Conservation (phyloP, 2,797 vertebrate species). For the Salmo trutta region DNA sequence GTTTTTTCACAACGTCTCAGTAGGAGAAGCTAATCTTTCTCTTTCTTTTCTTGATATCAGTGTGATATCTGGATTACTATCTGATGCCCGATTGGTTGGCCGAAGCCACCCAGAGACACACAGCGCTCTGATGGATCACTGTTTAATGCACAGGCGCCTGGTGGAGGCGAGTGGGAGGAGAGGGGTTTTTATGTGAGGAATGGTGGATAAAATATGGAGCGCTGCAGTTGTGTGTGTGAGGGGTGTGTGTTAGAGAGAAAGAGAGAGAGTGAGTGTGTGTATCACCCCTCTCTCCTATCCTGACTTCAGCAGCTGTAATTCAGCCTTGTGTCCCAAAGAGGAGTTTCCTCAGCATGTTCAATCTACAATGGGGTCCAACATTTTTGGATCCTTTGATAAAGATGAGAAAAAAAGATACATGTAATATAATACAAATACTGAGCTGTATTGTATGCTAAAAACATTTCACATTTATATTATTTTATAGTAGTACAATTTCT, state of each 20-base stretch:
- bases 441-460: too few relatives aligned
- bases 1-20: not conserved
- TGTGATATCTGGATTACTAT: not conserved
- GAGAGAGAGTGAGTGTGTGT: not conserved
- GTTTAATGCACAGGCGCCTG: slow-evolving; percentile 2
- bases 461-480: too few relatives aligned
- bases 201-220: not conserved
- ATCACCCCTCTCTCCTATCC: not conserved
- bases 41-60: not conserved
- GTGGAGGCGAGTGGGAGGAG: not conserved
- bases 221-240: not conserved
- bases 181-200: not conserved
- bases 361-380: not conserved
- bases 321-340: not conserved
- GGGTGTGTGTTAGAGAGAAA: not conserved
- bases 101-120: not conserved
- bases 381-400: too few relatives aligned
- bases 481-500: too few relatives aligned
- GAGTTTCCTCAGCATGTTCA: not conserved
- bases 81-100: not conserved
- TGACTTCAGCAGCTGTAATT: not conserved
- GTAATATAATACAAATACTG: too few relatives aligned
- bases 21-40: not conserved
- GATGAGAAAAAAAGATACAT: too few relatives aligned
- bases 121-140: slow-evolving; percentile 3